Evolutionary conservation across 2,113 vertebrate species (phyloP).

Genomic region (Syrrhaptes paradoxus): DNA sequence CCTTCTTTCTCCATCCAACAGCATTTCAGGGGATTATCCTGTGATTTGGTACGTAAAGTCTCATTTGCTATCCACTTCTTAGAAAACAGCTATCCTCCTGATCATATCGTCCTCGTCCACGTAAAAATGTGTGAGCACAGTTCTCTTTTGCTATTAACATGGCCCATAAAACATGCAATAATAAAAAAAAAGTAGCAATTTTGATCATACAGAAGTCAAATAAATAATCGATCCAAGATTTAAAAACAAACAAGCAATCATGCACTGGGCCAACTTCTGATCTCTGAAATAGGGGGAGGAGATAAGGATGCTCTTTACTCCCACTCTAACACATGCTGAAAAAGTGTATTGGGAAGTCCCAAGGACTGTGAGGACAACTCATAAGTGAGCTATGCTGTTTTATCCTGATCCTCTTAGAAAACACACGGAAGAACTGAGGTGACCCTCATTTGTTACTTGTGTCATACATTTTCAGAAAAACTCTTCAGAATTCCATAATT

Average conservation of each 20-base stretch:
- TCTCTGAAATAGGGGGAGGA: not conserved
- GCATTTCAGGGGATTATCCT: not conserved
- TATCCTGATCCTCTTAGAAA: not conserved
- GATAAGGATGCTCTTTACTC: not conserved
- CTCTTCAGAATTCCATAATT: not conserved
- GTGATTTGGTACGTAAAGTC: not conserved
- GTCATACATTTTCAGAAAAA: not conserved
- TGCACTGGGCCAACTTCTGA: not conserved
- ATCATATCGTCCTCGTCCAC: not conserved
- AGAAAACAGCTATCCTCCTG: not conserved
- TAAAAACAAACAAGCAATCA: not conserved
- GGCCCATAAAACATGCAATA: not conserved
- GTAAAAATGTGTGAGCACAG: not conserved
- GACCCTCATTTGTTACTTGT: not conserved
- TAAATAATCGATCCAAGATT: not conserved
- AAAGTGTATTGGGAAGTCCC: not conserved
- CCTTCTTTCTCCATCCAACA: not conserved
- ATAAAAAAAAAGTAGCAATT: not conserved
- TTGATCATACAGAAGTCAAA: not conserved
- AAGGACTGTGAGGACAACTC: not conserved
- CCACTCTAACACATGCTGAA: not conserved
- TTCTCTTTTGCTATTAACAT: not conserved
- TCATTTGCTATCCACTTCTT: not conserved
- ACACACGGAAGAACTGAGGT: not conserved
- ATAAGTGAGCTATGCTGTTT: not conserved